Percentiles rank a stretch among this genome's conserved stretches.
Conservation (phyloP, 53 echinoderm and acorn worm species). For the Temnopleurus reevesii region DNA sequence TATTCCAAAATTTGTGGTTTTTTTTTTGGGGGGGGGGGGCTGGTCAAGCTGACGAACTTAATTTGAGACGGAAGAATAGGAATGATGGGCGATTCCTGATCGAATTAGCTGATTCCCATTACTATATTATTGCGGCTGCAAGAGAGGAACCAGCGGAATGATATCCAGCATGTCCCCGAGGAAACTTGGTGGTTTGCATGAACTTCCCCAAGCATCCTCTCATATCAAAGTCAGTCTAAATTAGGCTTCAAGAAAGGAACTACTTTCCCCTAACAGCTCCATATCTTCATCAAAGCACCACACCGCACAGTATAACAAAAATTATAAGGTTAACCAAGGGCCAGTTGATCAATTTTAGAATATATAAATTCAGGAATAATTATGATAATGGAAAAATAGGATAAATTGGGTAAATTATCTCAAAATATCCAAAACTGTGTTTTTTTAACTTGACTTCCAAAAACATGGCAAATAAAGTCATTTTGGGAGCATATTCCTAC, state of each 20-base stretch:
- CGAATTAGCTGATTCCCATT: not conserved
- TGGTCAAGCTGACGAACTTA: not conserved
- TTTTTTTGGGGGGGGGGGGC: not conserved
- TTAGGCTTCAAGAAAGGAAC: not conserved
- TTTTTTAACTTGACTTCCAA: too few relatives aligned
- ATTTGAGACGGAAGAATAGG: not conserved
- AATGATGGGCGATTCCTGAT: not conserved
- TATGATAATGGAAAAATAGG: too few relatives aligned
- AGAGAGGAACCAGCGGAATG: not conserved
- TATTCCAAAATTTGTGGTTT: too few relatives aligned
- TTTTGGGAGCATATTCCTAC: too few relatives aligned
- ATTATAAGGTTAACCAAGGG: too few relatives aligned
- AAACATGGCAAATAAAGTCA: too few relatives aligned
- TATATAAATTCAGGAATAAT: too few relatives aligned
- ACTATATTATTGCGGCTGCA: not conserved
- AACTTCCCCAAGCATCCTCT: not conserved
- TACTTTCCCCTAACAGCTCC: not conserved
- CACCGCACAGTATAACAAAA: too few relatives aligned
- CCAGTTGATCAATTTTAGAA: too few relatives aligned
- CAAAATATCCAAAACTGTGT: too few relatives aligned
- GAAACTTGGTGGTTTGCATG: not conserved
- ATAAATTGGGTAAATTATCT: too few relatives aligned
- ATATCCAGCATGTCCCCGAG: not conserved
- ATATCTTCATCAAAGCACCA: too few relatives aligned
- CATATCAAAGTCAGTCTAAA: not conserved